A percentile compares a stretch with the other conserved stretches of the same genome.
Conservation (phyloP, 2,888 invertebrate species). For the Thera britannica region DNA sequence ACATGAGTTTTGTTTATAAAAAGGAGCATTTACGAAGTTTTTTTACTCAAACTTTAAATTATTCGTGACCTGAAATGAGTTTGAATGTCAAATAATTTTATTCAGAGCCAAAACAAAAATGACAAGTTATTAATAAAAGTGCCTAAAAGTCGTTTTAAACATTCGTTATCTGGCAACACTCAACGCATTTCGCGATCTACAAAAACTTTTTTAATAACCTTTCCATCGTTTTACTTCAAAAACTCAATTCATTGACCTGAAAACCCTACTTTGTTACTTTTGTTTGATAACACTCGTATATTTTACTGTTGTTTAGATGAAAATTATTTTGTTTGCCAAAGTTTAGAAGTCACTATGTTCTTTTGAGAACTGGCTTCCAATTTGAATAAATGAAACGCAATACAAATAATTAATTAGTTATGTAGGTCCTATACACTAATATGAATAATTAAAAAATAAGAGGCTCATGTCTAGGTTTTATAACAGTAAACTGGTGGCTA, state of each 20-base stretch:
- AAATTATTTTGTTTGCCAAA: not conserved
- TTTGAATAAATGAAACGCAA: too few species aligned
- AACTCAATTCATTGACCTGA: conserved; percentile 38
- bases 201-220: conserved; percentile 60
- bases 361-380: too few species aligned
- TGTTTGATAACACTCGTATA: conserved; percentile 10
- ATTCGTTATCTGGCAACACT: conserved; percentile 39
- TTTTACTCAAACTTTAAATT: too few species aligned
- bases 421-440: too few species aligned
- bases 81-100: not conserved
- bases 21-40: too few species aligned
- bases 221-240: conserved; percentile 42
- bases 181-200: conserved; percentile 41
- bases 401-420: too few species aligned
- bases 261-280: conserved; percentile 12
- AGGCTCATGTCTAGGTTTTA: too few species aligned
- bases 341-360: not conserved
- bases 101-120: not conserved
- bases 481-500: not conserved
- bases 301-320: not conserved
- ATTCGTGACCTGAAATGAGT: too few species aligned
- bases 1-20: too few species aligned
- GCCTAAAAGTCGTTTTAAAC: conserved; percentile 24
- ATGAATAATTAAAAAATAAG: too few species aligned
- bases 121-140: not conserved